Evolutionary conservation across 2,113 vertebrate species (phyloP).

Genomic region (Semicossyphus pulcher): DNA sequence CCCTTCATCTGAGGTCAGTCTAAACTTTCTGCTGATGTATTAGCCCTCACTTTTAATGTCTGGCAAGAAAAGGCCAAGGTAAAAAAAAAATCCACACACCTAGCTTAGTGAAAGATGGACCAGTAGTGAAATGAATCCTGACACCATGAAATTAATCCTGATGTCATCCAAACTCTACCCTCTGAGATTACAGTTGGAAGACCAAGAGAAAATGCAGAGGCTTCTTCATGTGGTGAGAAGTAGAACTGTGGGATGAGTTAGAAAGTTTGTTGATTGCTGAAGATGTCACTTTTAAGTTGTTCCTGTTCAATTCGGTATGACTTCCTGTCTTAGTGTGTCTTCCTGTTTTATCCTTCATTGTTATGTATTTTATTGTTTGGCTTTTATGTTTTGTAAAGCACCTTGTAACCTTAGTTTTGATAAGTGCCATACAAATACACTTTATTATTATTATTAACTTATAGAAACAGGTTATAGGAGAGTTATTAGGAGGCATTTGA

Average conservation of each 20-base stretch:
- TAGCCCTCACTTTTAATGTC: conserved; percentile 23
- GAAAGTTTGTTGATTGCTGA: not conserved
- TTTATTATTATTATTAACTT: no score
- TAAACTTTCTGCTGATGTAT: conserved; percentile 18
- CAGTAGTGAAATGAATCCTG: conserved; percentile 32
- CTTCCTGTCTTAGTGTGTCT: no score
- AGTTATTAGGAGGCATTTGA: not conserved
- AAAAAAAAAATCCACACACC: not conserved
- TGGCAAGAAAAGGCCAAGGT: not conserved
- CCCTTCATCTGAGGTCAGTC: conserved; percentile 14
- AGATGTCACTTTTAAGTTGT: no score
- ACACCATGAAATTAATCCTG: conserved; percentile 42
- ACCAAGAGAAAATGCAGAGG: conserved; percentile 7
- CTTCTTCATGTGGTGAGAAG: not conserved
- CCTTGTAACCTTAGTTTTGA: no score
- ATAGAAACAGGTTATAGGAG: not conserved
- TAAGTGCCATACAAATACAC: no score
- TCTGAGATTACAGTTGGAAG: conserved; percentile 4
- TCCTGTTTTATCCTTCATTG: no score
- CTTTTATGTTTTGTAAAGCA: no score
- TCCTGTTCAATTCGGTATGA: no score
- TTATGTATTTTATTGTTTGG: no score
- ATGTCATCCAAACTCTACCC: conserved; percentile 20
- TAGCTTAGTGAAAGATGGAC: conserved; percentile 31
- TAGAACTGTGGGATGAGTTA: not conserved